Evolutionary conservation across 2,113 vertebrate genomes (phyloP), one percentile per base, ranked within the genome.

Genomic region (Anolis carolinensis): DNA sequence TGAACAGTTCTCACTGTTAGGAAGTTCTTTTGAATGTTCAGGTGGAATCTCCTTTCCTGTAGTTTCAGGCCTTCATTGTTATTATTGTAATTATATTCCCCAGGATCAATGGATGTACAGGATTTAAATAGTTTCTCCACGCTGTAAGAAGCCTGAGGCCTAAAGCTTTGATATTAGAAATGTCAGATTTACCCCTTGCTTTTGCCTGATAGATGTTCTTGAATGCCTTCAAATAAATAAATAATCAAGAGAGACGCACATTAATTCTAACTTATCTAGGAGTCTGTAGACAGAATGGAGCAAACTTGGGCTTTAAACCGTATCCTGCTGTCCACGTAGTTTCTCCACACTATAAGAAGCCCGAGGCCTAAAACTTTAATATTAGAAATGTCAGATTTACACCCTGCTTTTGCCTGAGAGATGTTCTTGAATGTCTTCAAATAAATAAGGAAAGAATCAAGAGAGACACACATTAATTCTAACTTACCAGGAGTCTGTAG

Each of bases 201-300:
- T 48, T n/a, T 48, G 32, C 23, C 20, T 30, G 50, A 79, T 7
- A 32, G 52, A 30, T 79, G 55, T 4, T 73, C 21, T n/a, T 62
- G 20, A 21, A 72, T 73, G 44, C 39, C 59, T 34, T 39, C 74
- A 63, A 44, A 50, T 36, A 63, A 73, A 62, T 50, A 14, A 14
- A 2, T 5, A 55, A 55, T 65, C n/a, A 48, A 27, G 71, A 52
- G 21, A 72, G 79, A 79, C 30, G 75, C 74, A 52, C 59, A 85
- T 0, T 1, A 16, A 87, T 77, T 82, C 84, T 79, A 63, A 92
- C 94, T 94, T 92, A 95, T 93, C 94, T 67, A 65, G 83, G 75
- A 52, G 36, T 9, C 44, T 79, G 70, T 36, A 67, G 36, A 59
- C 21, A 34, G 34, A 87, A 77, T 2, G 25, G n/a, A 65, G 13